Conservation (phyloP, 2,113 vertebrate species). For the Ardeotis arabs region DNA sequence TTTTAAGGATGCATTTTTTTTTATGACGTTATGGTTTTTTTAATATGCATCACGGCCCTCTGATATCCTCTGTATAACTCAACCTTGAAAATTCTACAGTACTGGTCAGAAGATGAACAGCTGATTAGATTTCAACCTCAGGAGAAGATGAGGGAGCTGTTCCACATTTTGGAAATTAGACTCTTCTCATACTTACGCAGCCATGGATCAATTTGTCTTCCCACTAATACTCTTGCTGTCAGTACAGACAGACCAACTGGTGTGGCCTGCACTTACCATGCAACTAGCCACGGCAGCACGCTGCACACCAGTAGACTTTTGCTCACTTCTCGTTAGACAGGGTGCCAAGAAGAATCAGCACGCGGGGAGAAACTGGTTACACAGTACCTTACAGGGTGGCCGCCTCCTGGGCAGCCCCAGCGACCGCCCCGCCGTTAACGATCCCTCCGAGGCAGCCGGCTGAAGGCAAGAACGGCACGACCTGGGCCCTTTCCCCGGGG, state of each 20-base stretch:
- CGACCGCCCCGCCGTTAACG: neutral
- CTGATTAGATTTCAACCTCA: neutral
- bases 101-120: rapidly evolving
- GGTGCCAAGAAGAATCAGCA: neutral
- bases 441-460: neutral
- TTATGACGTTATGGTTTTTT: neutral
- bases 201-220: neutral
- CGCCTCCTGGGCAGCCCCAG: neutral
- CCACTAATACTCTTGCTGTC: no score
- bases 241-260: neutral
- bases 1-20: neutral
- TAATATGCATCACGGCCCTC: neutral
- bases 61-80: neutral
- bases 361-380: neutral
- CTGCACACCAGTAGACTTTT: rapidly evolving
- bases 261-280: rapidly evolving
- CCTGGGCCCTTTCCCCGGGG: no score
- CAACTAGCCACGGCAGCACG: no score
- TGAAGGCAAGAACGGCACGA: neutral
- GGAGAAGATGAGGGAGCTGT: neutral
- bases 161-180: neutral
- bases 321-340: rapidly evolving
- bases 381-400: rapidly evolving
- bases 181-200: no score
- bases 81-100: neutral